These are phyloP conservation scores for Enteromius radiatus DNA, from an alignment of 2,797 vertebrate species.

Conservation along the genomic window DNA sequence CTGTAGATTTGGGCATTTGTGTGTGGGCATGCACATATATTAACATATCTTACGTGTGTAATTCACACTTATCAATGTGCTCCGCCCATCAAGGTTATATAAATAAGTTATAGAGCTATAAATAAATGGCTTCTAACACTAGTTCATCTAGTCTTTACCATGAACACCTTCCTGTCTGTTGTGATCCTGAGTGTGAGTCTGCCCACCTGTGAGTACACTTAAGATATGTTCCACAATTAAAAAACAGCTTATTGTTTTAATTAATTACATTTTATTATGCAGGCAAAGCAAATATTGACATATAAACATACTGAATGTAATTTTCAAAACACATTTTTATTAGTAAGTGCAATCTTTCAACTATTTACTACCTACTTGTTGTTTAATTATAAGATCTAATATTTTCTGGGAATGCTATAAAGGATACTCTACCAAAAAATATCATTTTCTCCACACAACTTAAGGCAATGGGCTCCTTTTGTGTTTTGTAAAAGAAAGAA, in stretches of 20 bases:
- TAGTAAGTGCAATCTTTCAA: background rate
- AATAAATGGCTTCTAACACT: background rate
- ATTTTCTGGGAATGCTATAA: background rate
- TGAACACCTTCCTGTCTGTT: slow-evolving; percentile 19
- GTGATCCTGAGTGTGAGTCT: slow-evolving; percentile 29
- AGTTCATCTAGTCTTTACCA: background rate
- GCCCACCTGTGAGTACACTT: slow-evolving; percentile 25
- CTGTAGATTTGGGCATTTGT: background rate
- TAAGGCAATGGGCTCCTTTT: background rate
- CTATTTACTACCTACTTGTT: background rate
- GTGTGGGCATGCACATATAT: background rate
- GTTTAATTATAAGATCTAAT: background rate
- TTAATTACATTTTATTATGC: background rate
- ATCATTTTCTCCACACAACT: background rate
- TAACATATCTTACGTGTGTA: background rate
- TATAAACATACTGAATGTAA: background rate
- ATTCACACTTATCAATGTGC: slow-evolving; percentile 8
- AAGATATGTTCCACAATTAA: background rate
- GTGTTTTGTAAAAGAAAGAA: background rate
- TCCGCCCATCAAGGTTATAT: background rate
- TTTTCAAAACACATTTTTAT: background rate
- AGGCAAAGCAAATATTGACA: background rate
- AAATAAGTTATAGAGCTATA: background rate
- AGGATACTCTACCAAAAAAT: background rate
- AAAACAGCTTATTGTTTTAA: background rate